phyloP scores from a whole-genome alignment of 2,113 vertebrate species.

The Sinocyclocheilus grahami region DNA sequence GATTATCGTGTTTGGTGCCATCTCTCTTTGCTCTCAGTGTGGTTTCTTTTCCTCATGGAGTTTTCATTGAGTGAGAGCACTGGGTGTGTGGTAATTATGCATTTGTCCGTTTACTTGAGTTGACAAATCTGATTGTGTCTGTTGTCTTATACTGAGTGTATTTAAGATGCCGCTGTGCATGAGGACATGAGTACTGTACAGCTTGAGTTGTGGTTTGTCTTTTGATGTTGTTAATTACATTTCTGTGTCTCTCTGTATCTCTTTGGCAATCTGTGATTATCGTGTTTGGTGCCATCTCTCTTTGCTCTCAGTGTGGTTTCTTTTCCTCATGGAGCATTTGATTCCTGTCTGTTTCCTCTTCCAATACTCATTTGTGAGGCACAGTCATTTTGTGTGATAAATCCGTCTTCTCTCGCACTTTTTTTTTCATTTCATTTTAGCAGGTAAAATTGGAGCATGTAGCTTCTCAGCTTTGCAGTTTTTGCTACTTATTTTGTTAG shows the following conservation, averaged over 20 bases:
- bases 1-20: slow-evolving; percentile 15
- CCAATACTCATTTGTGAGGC: not conserved
- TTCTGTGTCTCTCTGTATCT: slow-evolving; percentile 34
- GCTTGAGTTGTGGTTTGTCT: not conserved
- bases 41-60: not conserved
- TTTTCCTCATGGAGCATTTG: not conserved
- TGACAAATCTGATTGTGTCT: slow-evolving; percentile 25
- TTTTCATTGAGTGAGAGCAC: slow-evolving; percentile 19
- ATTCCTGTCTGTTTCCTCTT: not conserved
- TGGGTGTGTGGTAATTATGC: slow-evolving; percentile 14
- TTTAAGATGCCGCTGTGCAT: not conserved
- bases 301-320: not conserved
- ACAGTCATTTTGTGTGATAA: not conserved
- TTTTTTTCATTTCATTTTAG: too few species aligned
- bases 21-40: not conserved
- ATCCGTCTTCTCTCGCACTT: not conserved
- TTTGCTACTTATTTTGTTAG: too few species aligned
- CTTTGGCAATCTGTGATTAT: slow-evolving; percentile 36
- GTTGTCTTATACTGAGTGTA: slow-evolving; percentile 9
- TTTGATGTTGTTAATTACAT: slow-evolving; percentile 43
- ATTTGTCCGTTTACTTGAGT: slow-evolving; percentile 33
- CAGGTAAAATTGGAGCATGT: too few species aligned
- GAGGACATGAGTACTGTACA: not conserved
- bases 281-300: not conserved
- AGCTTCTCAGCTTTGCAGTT: too few species aligned